A percentile compares a stretch with the other conserved stretches of the same genome.
phyloP scores from a whole-genome alignment of 1,140 invertebrate species.

The Trachelipus rathkii region DNA sequence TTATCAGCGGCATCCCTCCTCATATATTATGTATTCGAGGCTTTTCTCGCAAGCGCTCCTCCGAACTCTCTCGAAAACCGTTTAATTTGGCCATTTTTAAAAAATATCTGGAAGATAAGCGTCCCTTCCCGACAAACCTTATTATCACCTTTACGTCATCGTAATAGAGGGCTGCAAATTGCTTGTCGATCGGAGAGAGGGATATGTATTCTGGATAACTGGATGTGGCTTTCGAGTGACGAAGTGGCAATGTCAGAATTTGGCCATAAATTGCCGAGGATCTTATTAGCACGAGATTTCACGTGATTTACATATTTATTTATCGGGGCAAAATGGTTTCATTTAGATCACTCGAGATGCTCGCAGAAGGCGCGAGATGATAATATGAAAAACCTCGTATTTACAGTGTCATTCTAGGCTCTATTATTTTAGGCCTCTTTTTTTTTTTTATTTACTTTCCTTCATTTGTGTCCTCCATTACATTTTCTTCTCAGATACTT shows the following conservation, averaged over 20 bases:
- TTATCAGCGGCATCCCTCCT: conserved; percentile 40
- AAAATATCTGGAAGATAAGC: conserved; percentile 33
- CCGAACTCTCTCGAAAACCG: conserved; percentile 40
- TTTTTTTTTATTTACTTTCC: neutral
- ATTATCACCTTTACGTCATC: conserved; percentile 26
- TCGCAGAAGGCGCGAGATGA: conserved; percentile 11
- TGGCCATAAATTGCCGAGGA: conserved; percentile 42
- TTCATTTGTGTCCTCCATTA: neutral
- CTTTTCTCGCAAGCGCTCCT: conserved; percentile 32
- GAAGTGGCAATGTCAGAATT: conserved; percentile 43
- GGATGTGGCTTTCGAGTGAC: conserved; percentile 32
- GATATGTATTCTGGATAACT: conserved; percentile 20
- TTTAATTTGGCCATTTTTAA: conserved; percentile 43
- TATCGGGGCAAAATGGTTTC: conserved; percentile 38
- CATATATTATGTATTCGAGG: conserved; percentile 44
- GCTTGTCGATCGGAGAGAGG: conserved; percentile 12
- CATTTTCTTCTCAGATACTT: too few species aligned
- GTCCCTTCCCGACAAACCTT: neutral
- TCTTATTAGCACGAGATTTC: conserved; percentile 41
- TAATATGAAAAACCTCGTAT: conserved; percentile 14
- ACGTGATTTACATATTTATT: conserved; percentile 44
- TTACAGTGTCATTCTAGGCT: conserved; percentile 10
- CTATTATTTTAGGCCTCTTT: conserved; percentile 11
- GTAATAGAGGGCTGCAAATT: conserved; percentile 32
- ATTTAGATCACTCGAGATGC: conserved; percentile 32